phyloP scores from a whole-genome alignment of 2,113 vertebrate species.

The Verasper variegatus region DNA sequence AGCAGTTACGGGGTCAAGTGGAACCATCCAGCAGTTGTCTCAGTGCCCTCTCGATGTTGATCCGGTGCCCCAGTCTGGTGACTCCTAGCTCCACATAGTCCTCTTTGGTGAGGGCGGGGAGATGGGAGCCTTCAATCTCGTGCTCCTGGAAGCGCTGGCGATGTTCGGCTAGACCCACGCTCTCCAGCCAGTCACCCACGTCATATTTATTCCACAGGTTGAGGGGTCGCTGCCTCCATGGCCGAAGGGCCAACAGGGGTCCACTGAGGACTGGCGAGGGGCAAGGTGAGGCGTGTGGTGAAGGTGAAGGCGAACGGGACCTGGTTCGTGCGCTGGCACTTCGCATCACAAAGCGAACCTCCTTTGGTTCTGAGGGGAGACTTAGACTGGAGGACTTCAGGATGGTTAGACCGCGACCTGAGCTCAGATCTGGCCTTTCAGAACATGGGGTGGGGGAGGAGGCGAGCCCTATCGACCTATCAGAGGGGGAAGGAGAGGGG shows the following conservation, averaged over 20 bases:
- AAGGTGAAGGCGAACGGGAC: constrained; percentile 93
- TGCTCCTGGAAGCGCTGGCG: constrained; percentile 98
- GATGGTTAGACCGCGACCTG: constrained; percentile 86
- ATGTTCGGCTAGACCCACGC: constrained; percentile 95
- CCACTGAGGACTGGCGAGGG: constrained; percentile 88
- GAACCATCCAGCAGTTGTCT: constrained; percentile 93
- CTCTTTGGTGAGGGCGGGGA: constrained; percentile 96
- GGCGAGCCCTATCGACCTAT: constrained; percentile 85
- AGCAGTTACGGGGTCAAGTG: constrained; percentile 78
- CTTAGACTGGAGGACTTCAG: constrained; percentile 98
- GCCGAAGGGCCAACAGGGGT: constrained; percentile 87
- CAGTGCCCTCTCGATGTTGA: constrained; percentile 98
- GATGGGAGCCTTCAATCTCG: constrained; percentile 96
- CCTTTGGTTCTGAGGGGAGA: constrained; percentile 97
- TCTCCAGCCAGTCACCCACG: constrained; percentile 98
- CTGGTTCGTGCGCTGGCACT: constrained; percentile 95
- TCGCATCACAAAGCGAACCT: constrained; percentile 96
- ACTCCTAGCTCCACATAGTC: constrained; percentile 98
- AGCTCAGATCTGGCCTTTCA: constrained; percentile 74
- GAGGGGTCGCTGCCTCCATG: constrained; percentile 96
- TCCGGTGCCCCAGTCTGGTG: constrained; percentile 96
- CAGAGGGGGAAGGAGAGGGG: constrained; percentile 88
- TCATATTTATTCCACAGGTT: constrained; percentile 97
- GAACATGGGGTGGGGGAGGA: constrained; percentile 69
- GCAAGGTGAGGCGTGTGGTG: constrained; percentile 87